phyloP scores from a whole-genome alignment of 2,888 invertebrate genomes.

The Eupeodes luniger region DNA sequence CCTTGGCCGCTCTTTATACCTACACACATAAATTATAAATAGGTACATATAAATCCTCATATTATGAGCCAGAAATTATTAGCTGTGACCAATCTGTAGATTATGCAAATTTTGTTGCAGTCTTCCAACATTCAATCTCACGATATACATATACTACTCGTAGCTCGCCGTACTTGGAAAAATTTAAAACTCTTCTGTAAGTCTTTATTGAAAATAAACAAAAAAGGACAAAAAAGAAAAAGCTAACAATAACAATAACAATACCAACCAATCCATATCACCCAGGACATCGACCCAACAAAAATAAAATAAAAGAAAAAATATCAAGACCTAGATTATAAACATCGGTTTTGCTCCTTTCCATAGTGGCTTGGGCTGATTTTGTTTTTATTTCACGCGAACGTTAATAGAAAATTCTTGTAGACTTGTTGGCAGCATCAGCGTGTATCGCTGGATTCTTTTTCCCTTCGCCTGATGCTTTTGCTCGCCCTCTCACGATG shows the following conservation, averaged over 20 bases:
- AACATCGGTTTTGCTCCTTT: conserved; percentile 51
- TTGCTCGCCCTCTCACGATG: neutral
- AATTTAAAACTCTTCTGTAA: conserved; percentile 13
- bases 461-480: conserved; percentile 30
- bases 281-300: conserved; percentile 69
- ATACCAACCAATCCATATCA: conserved; percentile 36
- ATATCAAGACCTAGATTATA: conserved; percentile 68
- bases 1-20: no score
- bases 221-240: conserved; percentile 32
- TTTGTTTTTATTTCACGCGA: conserved; percentile 42
- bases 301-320: conserved; percentile 29
- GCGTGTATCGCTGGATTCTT: conserved; percentile 47
- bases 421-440: conserved; percentile 35
- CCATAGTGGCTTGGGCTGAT: conserved; percentile 36
- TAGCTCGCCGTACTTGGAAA: neutral
- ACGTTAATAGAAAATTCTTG: conserved; percentile 65
- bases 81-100: conserved; percentile 65
- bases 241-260: conserved; percentile 22
- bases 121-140: conserved; percentile 44
- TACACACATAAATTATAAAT: no score
- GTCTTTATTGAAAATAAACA: conserved; percentile 57
- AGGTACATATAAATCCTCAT: neutral
- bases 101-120: conserved; percentile 37
- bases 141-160: neutral
- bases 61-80: conserved; percentile 59